Conservation (phyloP, 2,113 vertebrate genomes). For the Bettongia penicillata region DNA sequence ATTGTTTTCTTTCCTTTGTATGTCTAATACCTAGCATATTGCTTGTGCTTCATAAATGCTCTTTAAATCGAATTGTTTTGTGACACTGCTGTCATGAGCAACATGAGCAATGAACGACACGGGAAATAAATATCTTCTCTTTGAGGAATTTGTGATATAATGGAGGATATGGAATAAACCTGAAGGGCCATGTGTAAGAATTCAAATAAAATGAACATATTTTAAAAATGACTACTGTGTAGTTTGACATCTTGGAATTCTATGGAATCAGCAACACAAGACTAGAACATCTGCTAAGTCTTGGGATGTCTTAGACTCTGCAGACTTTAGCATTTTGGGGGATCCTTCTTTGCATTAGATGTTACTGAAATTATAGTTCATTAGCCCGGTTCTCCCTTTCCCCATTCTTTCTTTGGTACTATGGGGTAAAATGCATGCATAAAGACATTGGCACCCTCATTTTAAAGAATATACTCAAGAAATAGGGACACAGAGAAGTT, state of each 20-base stretch:
- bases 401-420: constrained; percentile 8
- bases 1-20: not conserved
- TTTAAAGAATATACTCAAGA: constrained; percentile 37
- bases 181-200: not conserved
- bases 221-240: not conserved
- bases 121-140: not conserved
- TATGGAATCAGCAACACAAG: constrained; percentile 9
- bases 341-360: constrained; percentile 16
- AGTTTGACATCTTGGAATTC: constrained; percentile 27
- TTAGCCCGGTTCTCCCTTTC: constrained; percentile 35
- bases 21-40: not conserved
- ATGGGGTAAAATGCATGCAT: not conserved
- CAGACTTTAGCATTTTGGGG: not conserved
- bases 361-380: constrained; percentile 30
- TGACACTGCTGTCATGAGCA: not conserved
- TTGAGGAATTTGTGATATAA: not conserved
- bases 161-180: not conserved
- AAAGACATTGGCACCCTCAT: not conserved
- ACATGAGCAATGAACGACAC: too few relatives aligned
- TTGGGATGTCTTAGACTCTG: not conserved
- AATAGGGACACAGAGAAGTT: not conserved
- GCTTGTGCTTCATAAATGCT: not conserved
- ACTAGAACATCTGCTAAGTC: not conserved
- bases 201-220: not conserved
- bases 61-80: not conserved